Base-by-base conservation (phyloP, 2,797 vertebrate species). In the Pantherophis alleghaniensis region DNA sequence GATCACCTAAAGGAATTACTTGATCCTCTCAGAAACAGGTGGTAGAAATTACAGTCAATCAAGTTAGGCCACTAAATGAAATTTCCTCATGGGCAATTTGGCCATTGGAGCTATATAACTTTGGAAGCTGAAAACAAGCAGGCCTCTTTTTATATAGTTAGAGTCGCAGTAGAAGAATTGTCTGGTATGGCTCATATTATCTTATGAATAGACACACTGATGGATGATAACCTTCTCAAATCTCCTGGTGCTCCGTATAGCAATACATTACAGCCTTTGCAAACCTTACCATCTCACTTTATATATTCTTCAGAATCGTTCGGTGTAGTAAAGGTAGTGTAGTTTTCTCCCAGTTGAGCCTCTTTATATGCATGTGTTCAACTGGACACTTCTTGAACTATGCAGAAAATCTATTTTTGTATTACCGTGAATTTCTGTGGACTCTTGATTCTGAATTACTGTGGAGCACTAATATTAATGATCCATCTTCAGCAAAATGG, bases 391-490 rank as follows among this genome's bases (percentile, higher is more conserved):
- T 59, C 16, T 96, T 92, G 55, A 93, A 83, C 47, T 47, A 83
- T 47, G 37, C 74, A 83, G 37, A 83, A 83, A 83, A 24, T 83
- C 74, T 93, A 12, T 90, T 89, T 91, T 3, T 7, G 0, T 94
- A 47, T 74, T 74, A 37, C 86, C 66, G 53, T 0, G 22, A 94
- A 92, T 91, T 57, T 93, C 95, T 83, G 93, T 93, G 94, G 92
- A 57, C 59, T 87, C 10, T 96, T 96, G 88, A 92, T 20, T 51
- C 87, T 88, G 86, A 95, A 94, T 86, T 88, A 87, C 86, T 95
- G 22, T n/a, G 95, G 66, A 94, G 94, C 90, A 32, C 26, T 59
- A 92, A 3, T 66, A 32, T 92, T 66, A 91, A 92, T 90, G 92
- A 88, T 51, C 88, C 10, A 92, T 83, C 93, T 92, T 93, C 94